Evolutionary conservation across 2,113 vertebrate species (phyloP).

Genomic region (Azemiops feae): DNA sequence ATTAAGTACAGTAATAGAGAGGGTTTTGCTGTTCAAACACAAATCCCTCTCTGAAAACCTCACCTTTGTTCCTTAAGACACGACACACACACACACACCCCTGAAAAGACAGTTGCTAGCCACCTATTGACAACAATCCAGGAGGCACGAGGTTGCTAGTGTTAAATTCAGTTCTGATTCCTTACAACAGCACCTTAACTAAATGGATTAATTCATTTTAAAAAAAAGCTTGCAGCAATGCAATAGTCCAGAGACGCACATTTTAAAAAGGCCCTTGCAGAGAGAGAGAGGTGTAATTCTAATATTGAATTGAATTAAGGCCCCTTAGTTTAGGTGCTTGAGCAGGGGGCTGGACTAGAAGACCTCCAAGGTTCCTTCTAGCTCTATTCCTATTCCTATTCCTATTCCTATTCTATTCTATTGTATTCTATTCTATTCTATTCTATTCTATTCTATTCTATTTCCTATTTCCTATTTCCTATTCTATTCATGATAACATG

Average conservation of each 20-base stretch:
- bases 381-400: no score
- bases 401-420: no score
- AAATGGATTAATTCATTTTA: background rate
- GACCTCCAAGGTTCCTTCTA: no score
- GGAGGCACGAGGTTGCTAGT: conserved; percentile 48
- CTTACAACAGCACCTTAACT: background rate
- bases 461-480: no score
- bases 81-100: conserved; percentile 67
- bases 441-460: no score
- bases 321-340: background rate
- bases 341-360: no score
- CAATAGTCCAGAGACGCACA: background rate
- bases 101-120: conserved; percentile 73
- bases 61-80: conserved; percentile 64
- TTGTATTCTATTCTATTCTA: no score
- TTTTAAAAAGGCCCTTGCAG: background rate
- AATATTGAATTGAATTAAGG: background rate
- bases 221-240: background rate
- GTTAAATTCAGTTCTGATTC: background rate
- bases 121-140: background rate
- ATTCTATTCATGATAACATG: background rate
- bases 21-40: conserved; percentile 57
- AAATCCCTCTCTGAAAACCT: conserved; percentile 55
- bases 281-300: background rate
- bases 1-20: conserved; percentile 14